A percentile compares a stretch with the other conserved stretches of the same genome.
Evolutionary conservation across 2,888 invertebrate species (phyloP).

Genomic region (Escarpia spicata): DNA sequence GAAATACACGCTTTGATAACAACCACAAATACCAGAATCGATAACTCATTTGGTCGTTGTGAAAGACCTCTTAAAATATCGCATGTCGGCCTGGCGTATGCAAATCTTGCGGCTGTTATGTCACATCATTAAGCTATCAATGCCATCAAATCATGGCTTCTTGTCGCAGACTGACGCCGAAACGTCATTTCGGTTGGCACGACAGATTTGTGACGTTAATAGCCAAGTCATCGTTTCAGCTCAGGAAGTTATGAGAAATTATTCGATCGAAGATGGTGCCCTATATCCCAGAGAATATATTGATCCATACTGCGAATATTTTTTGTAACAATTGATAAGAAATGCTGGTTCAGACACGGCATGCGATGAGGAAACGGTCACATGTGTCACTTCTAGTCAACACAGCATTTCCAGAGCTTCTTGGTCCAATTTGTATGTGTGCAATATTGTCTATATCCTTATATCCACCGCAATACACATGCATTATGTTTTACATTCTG

Average conservation of each 20-base stretch:
- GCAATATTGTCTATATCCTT: no score
- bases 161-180: background rate
- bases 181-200: background rate
- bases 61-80: conserved; percentile 1
- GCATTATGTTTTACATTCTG: no score
- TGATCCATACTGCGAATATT: background rate
- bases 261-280: background rate
- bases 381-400: no score
- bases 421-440: no score
- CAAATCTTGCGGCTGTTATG: background rate
- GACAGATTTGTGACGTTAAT: background rate
- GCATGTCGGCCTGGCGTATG: conserved; percentile 5
- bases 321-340: background rate
- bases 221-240: background rate
- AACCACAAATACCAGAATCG: background rate
- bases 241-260: background rate
- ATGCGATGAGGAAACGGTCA: background rate
- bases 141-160: background rate
- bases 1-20: background rate
- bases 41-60: background rate
- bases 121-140: conserved; percentile 13
- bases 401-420: no score
- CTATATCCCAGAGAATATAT: background rate
- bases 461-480: no score
- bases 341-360: background rate